These are phyloP conservation scores for Lordiphosa collinella DNA, from an alignment of 1,140 invertebrate genomes.

Conservation along the genomic window DNA sequence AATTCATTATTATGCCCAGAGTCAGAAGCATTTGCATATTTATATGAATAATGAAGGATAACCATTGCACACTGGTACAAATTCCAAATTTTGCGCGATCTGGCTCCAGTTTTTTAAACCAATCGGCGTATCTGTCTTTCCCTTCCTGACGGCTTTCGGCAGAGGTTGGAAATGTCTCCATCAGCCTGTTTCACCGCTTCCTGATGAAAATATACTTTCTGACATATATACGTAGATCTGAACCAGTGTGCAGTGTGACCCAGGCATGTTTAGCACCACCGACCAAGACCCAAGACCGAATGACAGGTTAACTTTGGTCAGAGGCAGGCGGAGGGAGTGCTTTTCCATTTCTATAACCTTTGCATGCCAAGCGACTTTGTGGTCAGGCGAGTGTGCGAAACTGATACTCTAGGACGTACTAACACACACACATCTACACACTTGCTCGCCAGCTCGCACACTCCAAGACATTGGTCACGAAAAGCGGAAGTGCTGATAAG, in stretches of 20 bases:
- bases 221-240: too few relatives aligned
- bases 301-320: conserved; percentile 9
- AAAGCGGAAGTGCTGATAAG: conserved; percentile 79
- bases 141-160: too few relatives aligned
- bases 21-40: conserved; percentile 65
- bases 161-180: too few relatives aligned
- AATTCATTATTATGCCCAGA: conserved; percentile 59
- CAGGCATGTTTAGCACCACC: not conserved
- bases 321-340: conserved; percentile 20
- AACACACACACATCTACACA: conserved; percentile 17
- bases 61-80: conserved; percentile 28
- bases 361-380: conserved; percentile 46
- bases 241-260: conserved; percentile 13
- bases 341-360: conserved; percentile 76
- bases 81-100: too few relatives aligned
- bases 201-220: too few relatives aligned
- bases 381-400: conserved; percentile 50
- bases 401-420: conserved; percentile 41
- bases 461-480: conserved; percentile 78
- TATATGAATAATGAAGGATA: conserved; percentile 73
- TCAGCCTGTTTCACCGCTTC: too few relatives aligned
- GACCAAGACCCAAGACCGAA: not conserved
- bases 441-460: conserved; percentile 18
- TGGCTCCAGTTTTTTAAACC: too few relatives aligned
- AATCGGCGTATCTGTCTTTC: too few relatives aligned